phyloP scores from a whole-genome alignment of 2,113 vertebrate genomes.

The Sterna hirundo region DNA sequence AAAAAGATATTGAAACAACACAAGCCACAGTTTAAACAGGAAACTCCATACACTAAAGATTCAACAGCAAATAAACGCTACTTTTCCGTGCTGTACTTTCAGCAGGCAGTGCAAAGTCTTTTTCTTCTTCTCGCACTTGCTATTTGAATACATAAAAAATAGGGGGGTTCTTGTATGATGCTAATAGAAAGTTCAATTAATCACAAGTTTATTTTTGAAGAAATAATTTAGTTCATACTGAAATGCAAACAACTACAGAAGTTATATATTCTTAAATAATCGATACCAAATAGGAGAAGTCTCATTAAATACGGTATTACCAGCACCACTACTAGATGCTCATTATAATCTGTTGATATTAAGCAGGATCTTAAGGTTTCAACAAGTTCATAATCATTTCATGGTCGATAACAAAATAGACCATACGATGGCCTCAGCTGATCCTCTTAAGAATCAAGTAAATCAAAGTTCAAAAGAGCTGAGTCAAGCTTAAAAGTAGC shows the following conservation, averaged over 20 bases:
- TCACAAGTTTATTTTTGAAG: not conserved
- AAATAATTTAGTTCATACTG: not conserved
- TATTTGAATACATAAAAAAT: not conserved
- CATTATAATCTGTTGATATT: not conserved
- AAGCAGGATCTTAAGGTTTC: not conserved
- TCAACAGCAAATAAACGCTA: not conserved
- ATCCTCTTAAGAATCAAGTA: not conserved
- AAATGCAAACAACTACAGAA: not conserved
- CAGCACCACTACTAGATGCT: not conserved
- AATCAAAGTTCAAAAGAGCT: not conserved
- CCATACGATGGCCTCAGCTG: not conserved
- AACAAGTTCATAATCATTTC: not conserved
- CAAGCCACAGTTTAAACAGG: not conserved
- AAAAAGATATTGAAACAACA: not conserved
- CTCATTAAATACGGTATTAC: not conserved
- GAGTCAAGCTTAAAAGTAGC: not conserved
- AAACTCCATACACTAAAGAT: not conserved
- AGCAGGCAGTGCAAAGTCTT: not conserved
- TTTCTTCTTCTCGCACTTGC: not conserved
- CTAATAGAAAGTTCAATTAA: not conserved
- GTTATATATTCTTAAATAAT: not conserved
- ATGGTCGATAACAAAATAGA: not conserved
- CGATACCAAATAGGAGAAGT: not conserved
- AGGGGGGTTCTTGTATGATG: not conserved
- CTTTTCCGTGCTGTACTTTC: not conserved